phyloP scores from a whole-genome alignment of 2,888 invertebrate species.

The Ophion slaviceki region DNA sequence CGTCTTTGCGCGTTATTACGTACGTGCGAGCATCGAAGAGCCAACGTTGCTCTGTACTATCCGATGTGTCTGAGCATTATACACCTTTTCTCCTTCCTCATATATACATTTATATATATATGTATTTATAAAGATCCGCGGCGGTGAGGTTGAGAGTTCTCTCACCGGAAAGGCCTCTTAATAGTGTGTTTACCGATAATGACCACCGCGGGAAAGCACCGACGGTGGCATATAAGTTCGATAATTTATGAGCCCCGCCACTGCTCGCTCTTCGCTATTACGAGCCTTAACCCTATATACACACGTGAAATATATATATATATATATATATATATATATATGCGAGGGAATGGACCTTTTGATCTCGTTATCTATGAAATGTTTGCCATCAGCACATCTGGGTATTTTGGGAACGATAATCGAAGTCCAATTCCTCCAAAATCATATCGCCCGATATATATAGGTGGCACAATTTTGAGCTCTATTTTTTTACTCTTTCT shows the following conservation, averaged over 20 bases:
- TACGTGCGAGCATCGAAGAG: slow-evolving; percentile 41
- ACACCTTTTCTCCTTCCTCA: slow-evolving; percentile 15
- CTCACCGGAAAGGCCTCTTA: slow-evolving; percentile 68
- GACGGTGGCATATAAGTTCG: slow-evolving; percentile 62
- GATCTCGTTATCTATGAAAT: no score
- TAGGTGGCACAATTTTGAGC: no score
- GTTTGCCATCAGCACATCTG: no score
- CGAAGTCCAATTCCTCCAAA: no score
- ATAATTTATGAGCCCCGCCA: slow-evolving; percentile 60
- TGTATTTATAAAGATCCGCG: background rate
- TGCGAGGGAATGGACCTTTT: no score
- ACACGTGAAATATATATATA: no score
- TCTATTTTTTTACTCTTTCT: no score
- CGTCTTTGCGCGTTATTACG: slow-evolving; percentile 19
- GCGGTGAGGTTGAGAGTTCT: slow-evolving; percentile 53
- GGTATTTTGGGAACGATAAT: no score
- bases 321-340: no score
- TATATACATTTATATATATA: slow-evolving; percentile 18
- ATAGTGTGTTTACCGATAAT: slow-evolving; percentile 78
- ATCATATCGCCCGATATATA: no score
- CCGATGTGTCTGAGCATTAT: slow-evolving; percentile 22
- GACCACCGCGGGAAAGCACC: slow-evolving; percentile 65
- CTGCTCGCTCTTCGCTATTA: slow-evolving; percentile 36
- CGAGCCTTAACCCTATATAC: slow-evolving; percentile 23
- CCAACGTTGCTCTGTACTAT: slow-evolving; percentile 17